Evolutionary conservation across 2,113 vertebrate species (phyloP), one percentile per base, ranked within the genome.

Genomic region (pig (Sus scrofa)): DNA sequence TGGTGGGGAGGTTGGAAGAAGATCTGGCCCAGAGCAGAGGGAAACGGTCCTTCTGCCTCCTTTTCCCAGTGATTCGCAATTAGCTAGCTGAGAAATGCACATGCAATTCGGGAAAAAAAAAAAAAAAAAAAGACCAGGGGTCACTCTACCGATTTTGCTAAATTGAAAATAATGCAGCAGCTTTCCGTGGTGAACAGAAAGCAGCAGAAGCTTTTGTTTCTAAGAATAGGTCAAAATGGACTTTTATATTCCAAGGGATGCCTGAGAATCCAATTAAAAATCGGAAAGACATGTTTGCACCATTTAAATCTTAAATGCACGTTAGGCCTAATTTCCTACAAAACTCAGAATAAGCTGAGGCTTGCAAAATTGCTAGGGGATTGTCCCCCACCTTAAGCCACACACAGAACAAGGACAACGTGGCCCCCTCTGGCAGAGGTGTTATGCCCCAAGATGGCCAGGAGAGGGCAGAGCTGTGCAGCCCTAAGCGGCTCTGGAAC

Each of bases 181-280:
- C 30, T 34, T 52, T 67, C 65, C 52, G 62, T 37, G 54, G 3
- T 3, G 13, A 10, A n/a, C 3, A 52, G 81, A 78, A 68, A 67
- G 60, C 79, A 88, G 6, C 13, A 16, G 65, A 3, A 6, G 71
- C 78, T 74, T 83, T 3, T 58, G 54, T 39, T 85, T 73, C 78
- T 60, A 52, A 91, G 32, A 82, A 39, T 1, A 63, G 50, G 50
- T 81, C 60, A 44, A 60, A 87, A 88, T 2, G 56, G n/a, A 84
- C 52, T 79, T 79, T 54, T 26, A 12, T 14, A 74, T 68, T 78
- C 63, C 62, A 62, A 26, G 0, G 58, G 62, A 27, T 1, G 27
- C 15, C 71, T 83, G 67, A 27, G 67, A 87, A 87, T 30, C 27
- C 54, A 58, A 58, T 37, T 62, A 81, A 39, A 87, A 87, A 85